A percentile compares a stretch with the other conserved stretches of the same genome.
Conservation (phyloP, 23 tunicate species). For the Ciona savignyi region DNA sequence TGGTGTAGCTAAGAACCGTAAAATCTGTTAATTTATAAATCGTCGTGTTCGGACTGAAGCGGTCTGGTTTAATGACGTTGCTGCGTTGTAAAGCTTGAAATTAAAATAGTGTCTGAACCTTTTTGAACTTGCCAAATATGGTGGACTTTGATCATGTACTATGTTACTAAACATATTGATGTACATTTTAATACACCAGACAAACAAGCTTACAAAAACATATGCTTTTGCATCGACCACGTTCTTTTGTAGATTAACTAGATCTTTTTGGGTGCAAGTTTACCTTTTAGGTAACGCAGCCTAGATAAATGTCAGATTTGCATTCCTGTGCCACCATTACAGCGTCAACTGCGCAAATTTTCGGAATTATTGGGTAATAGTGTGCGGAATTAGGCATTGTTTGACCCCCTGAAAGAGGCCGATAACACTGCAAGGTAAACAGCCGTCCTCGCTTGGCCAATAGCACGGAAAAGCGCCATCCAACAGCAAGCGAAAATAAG, state of each 20-base stretch:
- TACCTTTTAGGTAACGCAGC: too few species aligned
- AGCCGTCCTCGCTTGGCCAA: not conserved
- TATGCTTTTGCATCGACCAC: too few species aligned
- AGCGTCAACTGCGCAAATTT: not conserved
- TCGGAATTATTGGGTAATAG: not conserved
- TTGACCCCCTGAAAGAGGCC: not conserved
- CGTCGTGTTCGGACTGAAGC: not conserved
- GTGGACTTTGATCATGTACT: too few species aligned
- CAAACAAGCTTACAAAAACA: too few species aligned
- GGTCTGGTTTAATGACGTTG: not conserved
- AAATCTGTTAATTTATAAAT: not conserved
- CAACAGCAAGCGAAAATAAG: not conserved
- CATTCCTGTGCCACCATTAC: not conserved
- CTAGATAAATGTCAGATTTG: not conserved
- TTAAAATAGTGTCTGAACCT: not conserved
- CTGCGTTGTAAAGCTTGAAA: not conserved
- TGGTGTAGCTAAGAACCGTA: not conserved
- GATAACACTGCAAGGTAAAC: not conserved
- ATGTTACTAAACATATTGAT: too few species aligned
- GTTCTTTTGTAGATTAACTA: too few species aligned
- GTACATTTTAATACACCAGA: too few species aligned
- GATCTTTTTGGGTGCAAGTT: too few species aligned
- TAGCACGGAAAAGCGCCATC: not conserved
- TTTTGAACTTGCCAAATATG: too few species aligned
- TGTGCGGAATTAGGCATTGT: not conserved